phyloP scores from a whole-genome alignment of 1,140 invertebrate genomes.

The Caenorhabditis briggsae region DNA sequence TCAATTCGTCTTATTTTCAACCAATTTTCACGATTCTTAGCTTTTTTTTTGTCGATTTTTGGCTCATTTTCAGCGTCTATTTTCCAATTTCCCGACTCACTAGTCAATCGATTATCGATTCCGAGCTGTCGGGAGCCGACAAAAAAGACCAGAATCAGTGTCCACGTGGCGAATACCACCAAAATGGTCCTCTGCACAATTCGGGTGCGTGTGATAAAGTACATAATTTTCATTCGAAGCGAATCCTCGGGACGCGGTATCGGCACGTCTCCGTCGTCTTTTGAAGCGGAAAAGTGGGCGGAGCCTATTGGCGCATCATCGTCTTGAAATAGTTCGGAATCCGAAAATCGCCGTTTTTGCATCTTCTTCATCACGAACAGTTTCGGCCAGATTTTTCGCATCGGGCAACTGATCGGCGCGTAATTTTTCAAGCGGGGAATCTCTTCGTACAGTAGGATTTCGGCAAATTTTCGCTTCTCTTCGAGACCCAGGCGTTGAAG shows the following conservation, averaged over 20 bases:
- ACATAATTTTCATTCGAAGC: slow-evolving; percentile 51
- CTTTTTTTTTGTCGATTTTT: no score
- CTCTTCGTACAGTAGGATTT: slow-evolving; percentile 71
- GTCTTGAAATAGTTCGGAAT: slow-evolving; percentile 10
- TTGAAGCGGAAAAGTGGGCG: slow-evolving; percentile 31
- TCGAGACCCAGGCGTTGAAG: slow-evolving; percentile 64
- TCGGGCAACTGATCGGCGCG: slow-evolving; percentile 69
- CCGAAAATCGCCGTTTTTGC: slow-evolving; percentile 57
- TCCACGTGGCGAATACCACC: slow-evolving; percentile 68
- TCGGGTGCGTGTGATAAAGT: slow-evolving; percentile 60
- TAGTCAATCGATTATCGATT: slow-evolving; percentile 30
- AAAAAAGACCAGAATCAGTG: slow-evolving; percentile 66
- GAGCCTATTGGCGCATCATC: neutral
- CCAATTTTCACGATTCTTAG: no score
- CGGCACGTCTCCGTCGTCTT: slow-evolving; percentile 40
- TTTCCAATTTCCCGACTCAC: neutral
- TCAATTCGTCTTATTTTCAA: slow-evolving; percentile 13
- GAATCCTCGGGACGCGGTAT: slow-evolving; percentile 35
- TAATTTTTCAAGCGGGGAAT: slow-evolving; percentile 71
- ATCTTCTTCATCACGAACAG: slow-evolving; percentile 65
- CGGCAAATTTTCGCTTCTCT: slow-evolving; percentile 69
- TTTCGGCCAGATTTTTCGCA: slow-evolving; percentile 66
- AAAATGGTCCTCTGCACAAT: slow-evolving; percentile 64
- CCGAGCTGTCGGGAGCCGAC: slow-evolving; percentile 41
- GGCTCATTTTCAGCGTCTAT: neutral